These are phyloP conservation scores for Chloebia gouldiae DNA, from an alignment of 2,113 vertebrate genomes.

Conservation along the genomic window DNA sequence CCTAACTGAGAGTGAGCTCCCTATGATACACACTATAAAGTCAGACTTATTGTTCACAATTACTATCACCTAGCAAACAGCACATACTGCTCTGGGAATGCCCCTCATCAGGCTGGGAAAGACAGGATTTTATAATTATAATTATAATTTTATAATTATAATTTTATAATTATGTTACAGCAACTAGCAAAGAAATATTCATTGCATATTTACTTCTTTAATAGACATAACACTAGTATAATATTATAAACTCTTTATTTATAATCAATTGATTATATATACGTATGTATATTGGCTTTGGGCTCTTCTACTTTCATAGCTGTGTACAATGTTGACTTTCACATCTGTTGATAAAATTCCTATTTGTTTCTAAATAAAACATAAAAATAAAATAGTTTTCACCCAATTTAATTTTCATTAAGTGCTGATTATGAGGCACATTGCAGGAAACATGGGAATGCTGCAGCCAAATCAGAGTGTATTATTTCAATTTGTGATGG, in stretches of 20 bases:
- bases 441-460: background rate
- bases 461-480: background rate
- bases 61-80: background rate
- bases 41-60: background rate
- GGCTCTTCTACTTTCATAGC: background rate
- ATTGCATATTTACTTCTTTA: background rate
- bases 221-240: background rate
- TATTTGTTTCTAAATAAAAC: background rate
- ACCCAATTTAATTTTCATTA: background rate
- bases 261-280: background rate
- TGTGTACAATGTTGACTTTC: background rate
- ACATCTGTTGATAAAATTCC: background rate
- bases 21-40: background rate
- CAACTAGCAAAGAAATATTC: background rate
- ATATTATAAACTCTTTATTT: background rate
- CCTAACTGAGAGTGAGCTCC: background rate
- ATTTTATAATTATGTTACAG: background rate
- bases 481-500: background rate
- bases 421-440: background rate
- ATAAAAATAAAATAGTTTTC: background rate
- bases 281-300: background rate
- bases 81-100: background rate
- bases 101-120: background rate
- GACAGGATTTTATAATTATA: background rate
- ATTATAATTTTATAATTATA: too few species aligned